Evolutionary conservation across 2,797 vertebrate species (phyloP).

Genomic region (Siniperca obscura): DNA sequence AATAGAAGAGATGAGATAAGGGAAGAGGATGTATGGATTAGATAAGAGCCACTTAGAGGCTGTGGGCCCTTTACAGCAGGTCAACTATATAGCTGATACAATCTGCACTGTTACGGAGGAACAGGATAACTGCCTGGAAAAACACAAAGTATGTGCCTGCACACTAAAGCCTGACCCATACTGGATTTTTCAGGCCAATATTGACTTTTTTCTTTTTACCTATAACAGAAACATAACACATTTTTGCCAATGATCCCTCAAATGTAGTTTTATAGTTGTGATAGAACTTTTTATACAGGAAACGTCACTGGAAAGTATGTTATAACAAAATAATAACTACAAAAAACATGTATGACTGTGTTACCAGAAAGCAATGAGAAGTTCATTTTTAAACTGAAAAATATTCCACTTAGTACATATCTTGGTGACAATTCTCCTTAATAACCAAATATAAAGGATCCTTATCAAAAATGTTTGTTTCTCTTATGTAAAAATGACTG

Average conservation of each 20-base stretch:
- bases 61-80: constrained; percentile 57
- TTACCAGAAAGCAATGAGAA: not conserved
- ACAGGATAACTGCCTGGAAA: constrained; percentile 24
- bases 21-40: constrained; percentile 79
- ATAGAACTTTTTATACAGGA: too few relatives aligned
- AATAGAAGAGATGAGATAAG: constrained; percentile 72
- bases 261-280: not conserved
- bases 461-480: not conserved
- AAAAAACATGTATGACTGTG: too few relatives aligned
- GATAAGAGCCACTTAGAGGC: constrained; percentile 76
- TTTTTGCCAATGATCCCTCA: not conserved
- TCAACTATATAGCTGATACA: constrained; percentile 32
- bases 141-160: not conserved
- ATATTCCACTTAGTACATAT: not conserved
- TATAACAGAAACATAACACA: not conserved
- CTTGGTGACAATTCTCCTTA: not conserved
- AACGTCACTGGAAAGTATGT: too few relatives aligned
- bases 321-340: too few relatives aligned
- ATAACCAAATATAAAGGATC: not conserved
- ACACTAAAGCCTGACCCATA: not conserved
- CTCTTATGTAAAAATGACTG: not conserved
- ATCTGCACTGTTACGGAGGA: constrained; percentile 48
- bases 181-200: not conserved
- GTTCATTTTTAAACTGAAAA: not conserved
- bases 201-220: not conserved